Evolutionary conservation across 2,113 vertebrate genomes (phyloP), one percentile per base, ranked within the genome.

Genomic region (Mirza zaza): DNA sequence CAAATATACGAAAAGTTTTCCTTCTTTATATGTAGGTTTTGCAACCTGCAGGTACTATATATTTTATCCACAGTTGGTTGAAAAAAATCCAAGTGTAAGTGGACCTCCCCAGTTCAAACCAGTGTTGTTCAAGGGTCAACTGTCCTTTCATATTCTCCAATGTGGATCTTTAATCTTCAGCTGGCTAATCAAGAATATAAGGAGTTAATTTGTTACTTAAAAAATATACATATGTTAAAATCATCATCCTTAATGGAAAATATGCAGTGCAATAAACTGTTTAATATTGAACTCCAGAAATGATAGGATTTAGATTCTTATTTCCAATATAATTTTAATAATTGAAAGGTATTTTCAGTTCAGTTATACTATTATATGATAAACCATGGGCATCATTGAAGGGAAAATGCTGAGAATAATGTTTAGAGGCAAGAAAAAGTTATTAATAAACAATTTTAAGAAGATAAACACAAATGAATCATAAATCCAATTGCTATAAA

Each of bases 361-460:
- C 76, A 86, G 18, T 87, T 34, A 36, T 45, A 91, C 17, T 55
- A 55, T 55, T 55, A 14, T 63, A 65, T 27, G 25, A 87, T 89
- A 94, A 81, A 73, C 25, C 15, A 70, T 34, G 6, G 32, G 12
- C 36, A 76, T 87, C 36, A 48, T 55, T 94, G 48, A 82, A 77
- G n/a, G 45, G 90, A 94, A 87, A 86, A 86, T 82, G 5, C 45
- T 79, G 55, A 89, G 27, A 92, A 90, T 88, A 80, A 93, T 89
- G 7, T 89, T 50, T 82, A 75, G 52, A 85, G 63, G 55, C 39
- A 84, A 95, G 42, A 68, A 83, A 90, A 93, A 65, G 20, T 80
- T 75, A 65, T 20, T 70, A 52, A 27, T 86, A 32, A 80, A 63
- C 65, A 71, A 1, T 91, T n/a, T 88, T 70, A 75, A 67, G 59